phyloP scores from a whole-genome alignment of 2,113 vertebrate genomes.

The Synchiropus splendidus region DNA sequence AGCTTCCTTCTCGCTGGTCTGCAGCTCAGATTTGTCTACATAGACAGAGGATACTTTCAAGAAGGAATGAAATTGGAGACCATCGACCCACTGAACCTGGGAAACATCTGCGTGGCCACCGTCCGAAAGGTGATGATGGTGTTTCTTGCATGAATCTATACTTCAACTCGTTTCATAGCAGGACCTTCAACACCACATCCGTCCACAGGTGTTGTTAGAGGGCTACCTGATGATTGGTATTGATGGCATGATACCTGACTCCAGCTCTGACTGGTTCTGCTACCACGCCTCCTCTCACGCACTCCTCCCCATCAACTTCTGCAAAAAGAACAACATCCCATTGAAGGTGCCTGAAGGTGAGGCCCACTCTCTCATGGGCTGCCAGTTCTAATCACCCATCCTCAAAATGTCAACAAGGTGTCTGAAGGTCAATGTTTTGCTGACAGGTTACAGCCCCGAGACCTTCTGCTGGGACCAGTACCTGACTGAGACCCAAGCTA shows the following conservation, averaged over 20 bases:
- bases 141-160: not conserved
- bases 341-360: slow-evolving; percentile 81
- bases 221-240: slow-evolving; percentile 92
- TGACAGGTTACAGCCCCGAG: slow-evolving; percentile 69
- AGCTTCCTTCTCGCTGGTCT: not conserved
- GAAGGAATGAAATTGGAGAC: slow-evolving; percentile 94
- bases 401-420: too few species aligned
- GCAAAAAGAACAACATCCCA: slow-evolving; percentile 76
- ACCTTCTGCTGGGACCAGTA: slow-evolving; percentile 81
- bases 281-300: slow-evolving; percentile 88
- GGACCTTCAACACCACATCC: not conserved
- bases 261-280: slow-evolving; percentile 85
- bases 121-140: slow-evolving; percentile 78
- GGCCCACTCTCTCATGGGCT: not conserved
- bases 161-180: not conserved
- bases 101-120: slow-evolving; percentile 94
- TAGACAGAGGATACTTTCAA: slow-evolving; percentile 82
- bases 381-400: too few species aligned
- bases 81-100: slow-evolving; percentile 89
- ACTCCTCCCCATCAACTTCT: slow-evolving; percentile 82
- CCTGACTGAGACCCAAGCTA: slow-evolving; percentile 71
- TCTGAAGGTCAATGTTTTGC: slow-evolving; percentile 1
- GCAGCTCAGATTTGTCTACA: slow-evolving; percentile 84
- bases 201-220: slow-evolving; percentile 77
- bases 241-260: slow-evolving; percentile 70